These are phyloP conservation scores for Cyrtorhinus lividipennis DNA, from an alignment of 1,140 invertebrate genomes.

Conservation along the genomic window DNA sequence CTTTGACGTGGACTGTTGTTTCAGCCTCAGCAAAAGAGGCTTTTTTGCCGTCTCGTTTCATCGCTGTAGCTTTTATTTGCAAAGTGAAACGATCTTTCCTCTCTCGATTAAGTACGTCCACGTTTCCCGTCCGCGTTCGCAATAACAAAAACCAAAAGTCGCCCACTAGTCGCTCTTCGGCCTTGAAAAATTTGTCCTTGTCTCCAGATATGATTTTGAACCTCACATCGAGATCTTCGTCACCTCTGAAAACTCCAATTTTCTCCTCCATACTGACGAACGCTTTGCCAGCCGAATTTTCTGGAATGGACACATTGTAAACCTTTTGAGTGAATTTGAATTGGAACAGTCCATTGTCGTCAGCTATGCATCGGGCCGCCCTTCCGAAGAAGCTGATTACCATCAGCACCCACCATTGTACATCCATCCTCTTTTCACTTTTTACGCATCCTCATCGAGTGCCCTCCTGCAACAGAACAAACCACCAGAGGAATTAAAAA, in stretches of 20 bases:
- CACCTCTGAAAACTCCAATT: slow-evolving; percentile 49
- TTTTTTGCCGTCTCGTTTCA: slow-evolving; percentile 40
- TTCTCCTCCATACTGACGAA: slow-evolving; percentile 48
- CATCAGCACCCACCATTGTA: background rate
- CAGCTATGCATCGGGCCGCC: background rate
- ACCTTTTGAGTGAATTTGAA: slow-evolving; percentile 52
- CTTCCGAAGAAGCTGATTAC: background rate
- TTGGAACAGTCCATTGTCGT: background rate
- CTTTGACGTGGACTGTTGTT: slow-evolving; percentile 57
- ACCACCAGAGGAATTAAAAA: too few relatives aligned
- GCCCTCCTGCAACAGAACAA: background rate
- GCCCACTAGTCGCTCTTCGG: slow-evolving; percentile 69
- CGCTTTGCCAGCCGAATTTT: slow-evolving; percentile 79
- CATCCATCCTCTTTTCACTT: background rate
- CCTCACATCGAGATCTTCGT: slow-evolving; percentile 46
- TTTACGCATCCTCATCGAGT: too few relatives aligned
- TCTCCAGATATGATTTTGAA: slow-evolving; percentile 75
- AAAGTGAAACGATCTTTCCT: slow-evolving; percentile 68
- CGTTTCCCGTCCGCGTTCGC: slow-evolving; percentile 67
- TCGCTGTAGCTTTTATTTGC: slow-evolving; percentile 58
- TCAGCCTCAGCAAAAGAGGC: slow-evolving; percentile 45
- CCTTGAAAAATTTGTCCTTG: slow-evolving; percentile 80
- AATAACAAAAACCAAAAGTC: slow-evolving; percentile 87
- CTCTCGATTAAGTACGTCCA: slow-evolving; percentile 79
- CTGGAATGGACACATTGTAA: slow-evolving; percentile 84